phyloP scores from a whole-genome alignment of 2,797 vertebrate genomes.

The Amblyraja radiata region DNA sequence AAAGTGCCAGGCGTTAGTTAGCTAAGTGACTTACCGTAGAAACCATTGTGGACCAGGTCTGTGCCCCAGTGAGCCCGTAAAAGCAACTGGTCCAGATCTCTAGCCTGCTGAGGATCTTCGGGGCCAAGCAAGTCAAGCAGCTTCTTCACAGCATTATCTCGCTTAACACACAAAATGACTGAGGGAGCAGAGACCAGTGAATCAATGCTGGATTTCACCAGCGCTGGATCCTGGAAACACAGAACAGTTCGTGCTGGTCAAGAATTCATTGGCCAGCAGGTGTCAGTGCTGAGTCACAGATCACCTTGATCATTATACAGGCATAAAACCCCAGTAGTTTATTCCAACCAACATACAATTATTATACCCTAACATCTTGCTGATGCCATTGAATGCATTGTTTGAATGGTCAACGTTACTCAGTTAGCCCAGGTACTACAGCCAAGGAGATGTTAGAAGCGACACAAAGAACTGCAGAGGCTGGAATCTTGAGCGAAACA shows the following conservation, averaged over 20 bases:
- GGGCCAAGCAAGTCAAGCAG: slow-evolving; percentile 57
- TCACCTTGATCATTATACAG: background rate
- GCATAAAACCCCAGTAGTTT: background rate
- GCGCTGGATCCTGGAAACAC: slow-evolving; percentile 46
- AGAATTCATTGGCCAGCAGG: background rate
- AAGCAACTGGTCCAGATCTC: slow-evolving; percentile 44
- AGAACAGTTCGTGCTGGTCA: background rate
- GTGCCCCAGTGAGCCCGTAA: slow-evolving; percentile 54
- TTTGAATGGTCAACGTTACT: background rate
- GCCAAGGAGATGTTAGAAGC: background rate
- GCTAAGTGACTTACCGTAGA: slow-evolving; percentile 53
- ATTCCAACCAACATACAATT: background rate
- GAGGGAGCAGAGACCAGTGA: slow-evolving; percentile 53
- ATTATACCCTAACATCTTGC: background rate
- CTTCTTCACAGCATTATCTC: slow-evolving; percentile 58
- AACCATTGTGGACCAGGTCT: slow-evolving; percentile 49
- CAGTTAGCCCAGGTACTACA: background rate
- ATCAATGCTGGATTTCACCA: slow-evolving; percentile 46
- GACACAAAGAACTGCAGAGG: too few species aligned
- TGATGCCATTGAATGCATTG: background rate
- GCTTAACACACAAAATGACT: slow-evolving; percentile 59
- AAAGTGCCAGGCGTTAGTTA: background rate
- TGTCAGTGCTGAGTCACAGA: background rate
- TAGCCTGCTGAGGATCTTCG: slow-evolving; percentile 49
- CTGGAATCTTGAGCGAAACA: too few species aligned